A percentile compares a stretch with the other conserved stretches of the same genome.
These are phyloP conservation scores for Hirtodrosophila alboralis DNA, from an alignment of 2,888 invertebrate genomes.

Conservation along the genomic window DNA sequence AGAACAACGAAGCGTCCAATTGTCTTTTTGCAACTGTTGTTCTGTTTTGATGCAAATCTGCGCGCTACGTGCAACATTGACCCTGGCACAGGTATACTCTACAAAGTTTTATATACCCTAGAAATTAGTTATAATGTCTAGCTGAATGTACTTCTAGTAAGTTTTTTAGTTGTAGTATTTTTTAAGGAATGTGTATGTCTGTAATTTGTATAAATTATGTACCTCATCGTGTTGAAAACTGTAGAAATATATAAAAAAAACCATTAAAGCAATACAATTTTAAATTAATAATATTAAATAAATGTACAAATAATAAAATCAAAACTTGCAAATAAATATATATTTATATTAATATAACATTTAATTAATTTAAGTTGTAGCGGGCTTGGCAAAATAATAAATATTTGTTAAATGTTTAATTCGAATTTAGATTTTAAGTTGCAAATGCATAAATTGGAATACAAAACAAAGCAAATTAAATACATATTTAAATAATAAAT, in stretches of 20 bases:
- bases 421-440: conserved; percentile 18
- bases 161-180: conserved; percentile 7
- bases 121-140: conserved; percentile 42
- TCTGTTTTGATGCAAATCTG: conserved; percentile 83
- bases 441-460: conserved; percentile 26
- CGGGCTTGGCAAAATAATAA: conserved; percentile 75
- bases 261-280: conserved; percentile 68
- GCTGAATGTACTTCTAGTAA: conserved; percentile 36
- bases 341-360: conserved; percentile 14
- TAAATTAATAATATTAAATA: conserved; percentile 55
- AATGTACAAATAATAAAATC: conserved; percentile 62
- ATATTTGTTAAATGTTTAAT: conserved; percentile 40
- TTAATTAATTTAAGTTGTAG: conserved; percentile 57
- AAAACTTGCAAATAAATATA: conserved; percentile 17
- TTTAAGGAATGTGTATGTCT: conserved; percentile 23
- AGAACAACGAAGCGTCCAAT: conserved; percentile 85
- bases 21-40: conserved; percentile 85
- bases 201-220: conserved; percentile 64
- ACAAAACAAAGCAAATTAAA: conserved; percentile 36
- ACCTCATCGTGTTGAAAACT: conserved; percentile 76
- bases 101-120: conserved; percentile 13
- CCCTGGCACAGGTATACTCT: conserved; percentile 59
- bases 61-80: conserved; percentile 56
- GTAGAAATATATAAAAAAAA: conserved; percentile 29
- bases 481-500: conserved; percentile 12